Conservation (phyloP, 2,113 vertebrate genomes). For the Lamprotornis superbus region DNA sequence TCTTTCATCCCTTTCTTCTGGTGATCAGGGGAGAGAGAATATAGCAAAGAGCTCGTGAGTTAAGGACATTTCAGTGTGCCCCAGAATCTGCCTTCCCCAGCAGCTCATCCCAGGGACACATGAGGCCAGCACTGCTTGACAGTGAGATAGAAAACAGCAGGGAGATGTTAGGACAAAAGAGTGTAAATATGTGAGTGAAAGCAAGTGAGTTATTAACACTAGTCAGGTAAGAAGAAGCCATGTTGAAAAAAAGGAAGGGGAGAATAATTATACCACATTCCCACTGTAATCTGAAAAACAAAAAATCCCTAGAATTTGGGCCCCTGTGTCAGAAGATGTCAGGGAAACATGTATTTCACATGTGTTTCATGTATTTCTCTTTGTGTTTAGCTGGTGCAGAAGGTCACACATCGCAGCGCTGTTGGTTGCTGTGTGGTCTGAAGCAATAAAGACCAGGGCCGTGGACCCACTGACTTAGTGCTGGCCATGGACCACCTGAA, state of each 20-base stretch:
- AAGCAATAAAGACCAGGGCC: neutral
- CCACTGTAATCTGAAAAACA: neutral
- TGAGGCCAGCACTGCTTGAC: neutral
- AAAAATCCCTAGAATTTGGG: neutral
- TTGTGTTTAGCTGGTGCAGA: neutral
- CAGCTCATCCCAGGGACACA: fast-evolving
- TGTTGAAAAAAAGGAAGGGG: neutral
- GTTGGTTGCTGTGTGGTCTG: neutral
- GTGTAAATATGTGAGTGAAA: neutral
- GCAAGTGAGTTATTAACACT: neutral
- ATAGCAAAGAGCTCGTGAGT: neutral
- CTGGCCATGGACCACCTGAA: neutral
- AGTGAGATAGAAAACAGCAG: neutral
- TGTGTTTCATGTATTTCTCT: neutral
- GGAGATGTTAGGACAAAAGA: neutral
- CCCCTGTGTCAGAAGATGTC: neutral
- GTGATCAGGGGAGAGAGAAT: neutral
- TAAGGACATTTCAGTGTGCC: neutral
- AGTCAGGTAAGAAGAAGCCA: neutral
- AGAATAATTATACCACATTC: neutral
- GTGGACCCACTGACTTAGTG: neutral
- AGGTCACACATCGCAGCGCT: neutral
- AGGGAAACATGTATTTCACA: neutral
- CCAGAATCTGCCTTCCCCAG: neutral
- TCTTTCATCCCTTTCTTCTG: neutral